Conservation (phyloP, 2,888 invertebrate genomes). For the Galeruca laticollis region DNA sequence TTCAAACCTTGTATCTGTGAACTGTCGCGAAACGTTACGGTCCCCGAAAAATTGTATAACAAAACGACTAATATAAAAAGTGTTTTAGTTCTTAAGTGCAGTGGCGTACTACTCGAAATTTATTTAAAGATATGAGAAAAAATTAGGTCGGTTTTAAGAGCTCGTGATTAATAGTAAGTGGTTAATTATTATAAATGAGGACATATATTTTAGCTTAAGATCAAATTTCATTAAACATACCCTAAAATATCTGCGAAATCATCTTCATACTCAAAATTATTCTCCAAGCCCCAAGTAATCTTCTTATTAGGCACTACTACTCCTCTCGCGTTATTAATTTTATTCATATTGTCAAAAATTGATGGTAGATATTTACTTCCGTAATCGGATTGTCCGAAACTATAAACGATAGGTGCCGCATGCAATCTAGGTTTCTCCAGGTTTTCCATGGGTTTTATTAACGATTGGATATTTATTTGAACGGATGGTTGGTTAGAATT, state of each 20-base stretch:
- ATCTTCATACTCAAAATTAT: constrained; percentile 68
- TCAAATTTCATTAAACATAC: constrained; percentile 68
- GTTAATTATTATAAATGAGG: too few relatives aligned
- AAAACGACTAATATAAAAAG: too few relatives aligned
- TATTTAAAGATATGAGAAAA: too few relatives aligned
- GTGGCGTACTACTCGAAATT: too few relatives aligned
- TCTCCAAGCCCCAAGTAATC: constrained; percentile 60
- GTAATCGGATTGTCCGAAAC: constrained; percentile 64
- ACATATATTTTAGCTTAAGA: too few relatives aligned
- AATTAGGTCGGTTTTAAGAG: too few relatives aligned
- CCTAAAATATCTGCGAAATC: constrained; percentile 81
- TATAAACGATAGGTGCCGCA: constrained; percentile 62
- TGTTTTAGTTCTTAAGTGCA: too few relatives aligned
- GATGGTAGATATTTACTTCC: constrained; percentile 60
- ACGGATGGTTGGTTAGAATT: constrained; percentile 62
- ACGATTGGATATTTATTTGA: constrained; percentile 64
- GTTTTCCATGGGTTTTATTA: constrained; percentile 61
- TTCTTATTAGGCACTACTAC: constrained; percentile 52
- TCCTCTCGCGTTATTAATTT: constrained; percentile 51
- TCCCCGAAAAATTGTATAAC: too few relatives aligned
- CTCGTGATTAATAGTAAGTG: too few relatives aligned
- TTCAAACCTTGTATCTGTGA: too few relatives aligned
- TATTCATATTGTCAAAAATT: constrained; percentile 53
- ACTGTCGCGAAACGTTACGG: too few relatives aligned
- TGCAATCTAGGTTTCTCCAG: constrained; percentile 61